Evolutionary conservation across 2,113 vertebrate genomes (phyloP).

Genomic region (Vulpes ferrilata): DNA sequence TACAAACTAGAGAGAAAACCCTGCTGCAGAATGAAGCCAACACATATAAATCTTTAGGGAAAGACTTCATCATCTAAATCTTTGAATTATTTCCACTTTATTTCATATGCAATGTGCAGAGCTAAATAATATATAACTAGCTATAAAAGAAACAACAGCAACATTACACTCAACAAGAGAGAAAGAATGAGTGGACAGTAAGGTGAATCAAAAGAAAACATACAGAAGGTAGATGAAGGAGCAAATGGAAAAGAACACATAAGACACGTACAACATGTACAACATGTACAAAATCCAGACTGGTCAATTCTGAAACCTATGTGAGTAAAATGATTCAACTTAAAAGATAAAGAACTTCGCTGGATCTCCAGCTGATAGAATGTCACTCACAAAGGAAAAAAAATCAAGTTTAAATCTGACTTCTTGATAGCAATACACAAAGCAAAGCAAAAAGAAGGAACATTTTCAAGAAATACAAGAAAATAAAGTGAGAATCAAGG

Average conservation of each 20-base stretch:
- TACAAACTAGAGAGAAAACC: constrained; percentile 13
- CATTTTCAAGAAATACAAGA: background rate
- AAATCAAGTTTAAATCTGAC: constrained; percentile 4
- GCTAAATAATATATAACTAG: constrained; percentile 14
- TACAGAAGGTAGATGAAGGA: background rate
- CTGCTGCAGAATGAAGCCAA: background rate
- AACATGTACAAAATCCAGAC: background rate
- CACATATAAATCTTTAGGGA: background rate
- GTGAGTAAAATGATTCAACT: background rate
- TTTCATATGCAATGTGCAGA: background rate
- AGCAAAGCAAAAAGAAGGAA: background rate
- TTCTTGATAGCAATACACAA: background rate
- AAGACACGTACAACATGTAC: background rate
- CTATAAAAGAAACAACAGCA: background rate
- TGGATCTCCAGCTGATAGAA: background rate
- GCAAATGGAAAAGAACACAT: background rate
- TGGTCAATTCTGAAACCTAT: background rate
- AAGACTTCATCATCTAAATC: background rate
- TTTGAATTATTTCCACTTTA: background rate
- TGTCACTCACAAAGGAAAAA: background rate
- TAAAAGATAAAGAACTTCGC: background rate
- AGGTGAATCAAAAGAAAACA: background rate
- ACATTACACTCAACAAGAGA: background rate
- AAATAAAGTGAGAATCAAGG: background rate
- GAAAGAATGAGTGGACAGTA: background rate